phyloP scores from a whole-genome alignment of 2,113 vertebrate genomes.

The Centropristis striata region DNA sequence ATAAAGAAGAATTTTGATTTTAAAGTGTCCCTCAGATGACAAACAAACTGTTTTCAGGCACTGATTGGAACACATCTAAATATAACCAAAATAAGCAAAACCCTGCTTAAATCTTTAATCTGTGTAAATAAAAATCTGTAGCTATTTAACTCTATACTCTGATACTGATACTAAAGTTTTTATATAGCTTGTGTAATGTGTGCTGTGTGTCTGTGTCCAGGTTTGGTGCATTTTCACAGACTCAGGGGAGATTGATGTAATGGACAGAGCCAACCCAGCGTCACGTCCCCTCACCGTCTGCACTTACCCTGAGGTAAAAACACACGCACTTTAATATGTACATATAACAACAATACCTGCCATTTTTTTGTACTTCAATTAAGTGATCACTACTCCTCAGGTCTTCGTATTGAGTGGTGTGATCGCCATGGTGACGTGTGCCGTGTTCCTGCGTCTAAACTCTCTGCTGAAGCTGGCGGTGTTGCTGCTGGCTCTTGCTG shows the following conservation, averaged over 20 bases:
- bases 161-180: no score
- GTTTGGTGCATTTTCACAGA: slow-evolving; percentile 92
- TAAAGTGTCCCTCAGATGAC: neutral
- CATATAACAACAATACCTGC: neutral
- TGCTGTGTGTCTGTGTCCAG: no score
- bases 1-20: no score
- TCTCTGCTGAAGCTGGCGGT: slow-evolving; percentile 95
- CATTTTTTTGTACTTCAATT: neutral
- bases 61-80: no score
- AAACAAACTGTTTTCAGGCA: neutral
- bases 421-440: slow-evolving; percentile 97
- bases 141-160: neutral
- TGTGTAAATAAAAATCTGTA: neutral
- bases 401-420: slow-evolving; percentile 94
- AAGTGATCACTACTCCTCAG: slow-evolving; percentile 72
- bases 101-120: neutral
- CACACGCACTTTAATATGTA: neutral
- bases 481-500: slow-evolving; percentile 90
- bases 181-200: no score
- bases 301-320: slow-evolving; percentile 92
- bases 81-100: neutral
- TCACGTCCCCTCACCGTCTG: slow-evolving; percentile 84
- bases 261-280: slow-evolving; percentile 74
- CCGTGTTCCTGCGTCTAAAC: slow-evolving; percentile 95
- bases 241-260: slow-evolving; percentile 85